These are phyloP conservation scores for Megastigmus dorsalis DNA, from an alignment of 2,888 invertebrate genomes.

Conservation along the genomic window DNA sequence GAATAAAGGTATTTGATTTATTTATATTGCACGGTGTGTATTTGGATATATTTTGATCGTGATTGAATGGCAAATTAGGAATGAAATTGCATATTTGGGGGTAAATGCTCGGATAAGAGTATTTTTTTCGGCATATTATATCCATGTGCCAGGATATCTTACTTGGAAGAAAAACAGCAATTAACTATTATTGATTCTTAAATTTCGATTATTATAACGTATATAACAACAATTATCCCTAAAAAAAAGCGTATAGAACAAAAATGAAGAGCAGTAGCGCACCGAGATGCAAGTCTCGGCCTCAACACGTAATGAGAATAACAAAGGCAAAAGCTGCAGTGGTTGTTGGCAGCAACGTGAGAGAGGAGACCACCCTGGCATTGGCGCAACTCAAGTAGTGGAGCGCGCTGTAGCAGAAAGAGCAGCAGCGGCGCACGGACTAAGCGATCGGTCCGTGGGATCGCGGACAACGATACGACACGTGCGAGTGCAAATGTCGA, in stretches of 20 bases:
- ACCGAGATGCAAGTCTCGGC: background rate
- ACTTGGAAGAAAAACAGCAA: no score
- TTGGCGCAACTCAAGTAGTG: slow-evolving; percentile 4
- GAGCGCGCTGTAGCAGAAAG: background rate
- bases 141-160: no score
- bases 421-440: background rate
- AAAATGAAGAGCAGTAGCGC: background rate
- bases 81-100: no score
- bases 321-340: slow-evolving; percentile 33
- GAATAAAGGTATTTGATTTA: background rate
- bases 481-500: slow-evolving; percentile 24
- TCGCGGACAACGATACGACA: background rate
- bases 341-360: background rate
- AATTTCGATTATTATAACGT: no score
- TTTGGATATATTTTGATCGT: background rate
- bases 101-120: no score
- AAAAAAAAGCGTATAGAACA: background rate
- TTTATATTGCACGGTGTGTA: background rate
- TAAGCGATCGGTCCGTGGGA: slow-evolving; percentile 33
- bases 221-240: no score
- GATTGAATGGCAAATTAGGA: background rate
- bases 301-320: slow-evolving; percentile 39
- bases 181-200: no score
- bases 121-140: no score
- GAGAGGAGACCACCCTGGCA: slow-evolving; percentile 36